Conservation (phyloP, 1,140 invertebrate genomes). For the Apocrypta bakeri region DNA sequence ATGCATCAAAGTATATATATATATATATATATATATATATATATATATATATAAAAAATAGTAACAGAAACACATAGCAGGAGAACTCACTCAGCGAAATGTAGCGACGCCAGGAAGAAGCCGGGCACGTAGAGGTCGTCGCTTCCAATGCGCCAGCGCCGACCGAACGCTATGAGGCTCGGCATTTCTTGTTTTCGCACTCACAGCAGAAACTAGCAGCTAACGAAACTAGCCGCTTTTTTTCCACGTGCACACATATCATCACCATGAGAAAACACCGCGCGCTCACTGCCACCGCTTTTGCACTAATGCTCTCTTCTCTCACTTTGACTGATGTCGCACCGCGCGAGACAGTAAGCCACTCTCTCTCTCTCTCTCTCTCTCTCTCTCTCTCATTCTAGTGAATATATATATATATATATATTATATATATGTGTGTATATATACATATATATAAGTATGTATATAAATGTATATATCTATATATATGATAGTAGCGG, state of each 20-base stretch:
- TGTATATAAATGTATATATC: background rate
- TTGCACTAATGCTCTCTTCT: background rate
- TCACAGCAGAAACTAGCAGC: background rate
- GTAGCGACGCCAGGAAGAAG: constrained; percentile 80
- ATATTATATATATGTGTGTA: too few species aligned
- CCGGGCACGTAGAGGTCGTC: constrained; percentile 89
- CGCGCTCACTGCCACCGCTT: background rate
- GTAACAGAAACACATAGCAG: too few species aligned
- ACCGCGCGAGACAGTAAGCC: too few species aligned
- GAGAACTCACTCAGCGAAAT: constrained; percentile 82
- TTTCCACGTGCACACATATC: constrained; percentile 26
- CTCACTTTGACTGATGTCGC: too few species aligned
- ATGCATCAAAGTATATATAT: too few species aligned
- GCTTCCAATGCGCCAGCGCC: constrained; percentile 89
- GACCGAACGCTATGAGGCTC: constrained; percentile 85
- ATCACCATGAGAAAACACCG: background rate
- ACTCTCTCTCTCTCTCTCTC: too few species aligned
- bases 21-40: too few species aligned
- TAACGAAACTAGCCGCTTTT: background rate
- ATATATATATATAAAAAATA: too few species aligned
- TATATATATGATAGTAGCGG: background rate
- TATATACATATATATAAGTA: too few species aligned
- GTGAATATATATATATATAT: too few species aligned
- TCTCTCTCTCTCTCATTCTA: too few species aligned
- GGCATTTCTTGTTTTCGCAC: constrained; percentile 79